Percentiles rank a stretch among this genome's conserved stretches.
These are phyloP conservation scores for Orthonyx spaldingii DNA, from an alignment of 2,113 vertebrate species.

Conservation along the genomic window DNA sequence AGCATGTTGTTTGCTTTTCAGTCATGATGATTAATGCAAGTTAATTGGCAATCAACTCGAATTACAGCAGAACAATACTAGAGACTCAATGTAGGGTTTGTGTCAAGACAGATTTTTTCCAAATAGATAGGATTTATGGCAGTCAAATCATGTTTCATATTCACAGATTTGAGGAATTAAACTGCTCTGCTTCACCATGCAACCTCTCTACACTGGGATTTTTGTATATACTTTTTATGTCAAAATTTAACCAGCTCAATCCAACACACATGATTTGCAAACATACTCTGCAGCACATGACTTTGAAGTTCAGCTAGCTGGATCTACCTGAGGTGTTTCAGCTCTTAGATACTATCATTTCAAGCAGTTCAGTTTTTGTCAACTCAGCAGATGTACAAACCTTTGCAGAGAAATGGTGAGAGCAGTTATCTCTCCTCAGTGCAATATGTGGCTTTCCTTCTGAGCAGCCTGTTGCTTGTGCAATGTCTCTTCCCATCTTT, in stretches of 20 bases:
- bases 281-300: neutral
- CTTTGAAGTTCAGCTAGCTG: neutral
- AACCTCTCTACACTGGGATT: neutral
- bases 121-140: neutral
- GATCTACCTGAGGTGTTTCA: neutral
- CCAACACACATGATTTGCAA: neutral
- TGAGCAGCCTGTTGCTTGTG: neutral
- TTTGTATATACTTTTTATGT: neutral
- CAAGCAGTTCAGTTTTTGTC: neutral
- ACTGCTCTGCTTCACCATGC: neutral
- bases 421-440: neutral
- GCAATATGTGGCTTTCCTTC: neutral
- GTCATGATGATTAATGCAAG: slow-evolving; percentile 33
- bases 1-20: slow-evolving; percentile 9
- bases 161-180: neutral
- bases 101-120: slow-evolving; percentile 9
- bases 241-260: neutral
- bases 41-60: slow-evolving; percentile 38
- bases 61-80: neutral
- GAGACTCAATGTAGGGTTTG: neutral
- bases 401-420: neutral
- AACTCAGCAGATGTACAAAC: neutral
- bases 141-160: neutral
- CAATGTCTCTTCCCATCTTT: neutral
- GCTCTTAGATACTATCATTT: neutral